Conservation (phyloP, 2,797 vertebrate species). For the Cygnus olor region DNA sequence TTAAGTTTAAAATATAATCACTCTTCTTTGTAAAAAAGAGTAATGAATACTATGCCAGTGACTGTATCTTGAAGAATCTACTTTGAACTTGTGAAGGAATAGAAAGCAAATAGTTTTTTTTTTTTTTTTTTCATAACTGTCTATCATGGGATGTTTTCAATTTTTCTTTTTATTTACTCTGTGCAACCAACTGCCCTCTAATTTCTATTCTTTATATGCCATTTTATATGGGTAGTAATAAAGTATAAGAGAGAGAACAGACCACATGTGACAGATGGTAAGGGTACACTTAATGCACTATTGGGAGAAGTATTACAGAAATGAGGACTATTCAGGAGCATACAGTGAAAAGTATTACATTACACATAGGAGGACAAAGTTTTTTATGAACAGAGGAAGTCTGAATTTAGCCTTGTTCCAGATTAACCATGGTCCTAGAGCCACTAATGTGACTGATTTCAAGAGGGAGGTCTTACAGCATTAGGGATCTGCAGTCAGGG, state of each 20-base stretch:
- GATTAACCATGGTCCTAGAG: neutral
- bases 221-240: neutral
- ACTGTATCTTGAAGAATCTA: neutral
- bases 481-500: neutral
- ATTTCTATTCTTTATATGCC: neutral
- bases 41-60: neutral
- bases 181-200: neutral
- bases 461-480: neutral
- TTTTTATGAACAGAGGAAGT: neutral
- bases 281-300: neutral
- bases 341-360: neutral
- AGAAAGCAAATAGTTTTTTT: neutral
- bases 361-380: neutral
- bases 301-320: constrained; percentile 40
- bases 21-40: neutral
- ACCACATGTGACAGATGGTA: neutral
- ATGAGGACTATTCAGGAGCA: neutral
- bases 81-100: neutral
- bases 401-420: constrained; percentile 18
- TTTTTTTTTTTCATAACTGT: neutral
- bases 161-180: constrained; percentile 18
- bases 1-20: neutral
- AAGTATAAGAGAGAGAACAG: constrained; percentile 5
- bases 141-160: neutral
- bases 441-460: neutral